Evolutionary conservation across 2,113 vertebrate species (phyloP), one percentile per base, ranked within the genome.

Genomic region (Panthera leo): DNA sequence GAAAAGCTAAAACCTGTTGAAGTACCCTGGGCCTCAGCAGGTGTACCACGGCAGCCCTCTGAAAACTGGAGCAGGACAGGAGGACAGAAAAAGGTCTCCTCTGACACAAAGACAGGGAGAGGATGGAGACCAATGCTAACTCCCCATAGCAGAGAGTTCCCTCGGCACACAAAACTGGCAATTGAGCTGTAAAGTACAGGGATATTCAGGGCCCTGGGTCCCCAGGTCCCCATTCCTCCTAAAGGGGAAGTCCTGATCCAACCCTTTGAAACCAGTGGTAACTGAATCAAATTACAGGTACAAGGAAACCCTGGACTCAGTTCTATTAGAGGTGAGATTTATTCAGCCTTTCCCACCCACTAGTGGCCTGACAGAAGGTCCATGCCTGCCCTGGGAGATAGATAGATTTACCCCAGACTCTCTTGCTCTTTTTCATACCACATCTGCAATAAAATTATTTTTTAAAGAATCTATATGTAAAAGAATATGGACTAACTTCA

Each of bases 31-130:
- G 29, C 48, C 31, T 84, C 39, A 65, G 5, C 21, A 88, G 65
- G 51, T n/a, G 1, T 51, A 1, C 6, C 8, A 15, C 25, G 27
- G 27, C 1, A 0, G 12, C 39, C 21, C 36, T 70, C 39, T 31
- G 42, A 31, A 61, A 55, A 61, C 9, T 31, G 23, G 23, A 36
- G 34, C 75, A 70, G 48, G 39, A 12, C 21, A 45, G 3, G 29
- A 82, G 51, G 29, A 36, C 23, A 55, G 19, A 88, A n/a, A 34
- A 19, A 42, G 48, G 55, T 27, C 16, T 68, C 68, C 68, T 27
- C 10, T 18, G 36, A 19, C 36, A 23, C 14, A 58, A 36, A 78
- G 67, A 31, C 10, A 27, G 19, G 51, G 10, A 48, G 19, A 15
- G 5, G 31, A 15, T 12, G 13, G 86, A 78, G 53, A 76, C 42